phyloP scores from a whole-genome alignment of 2,888 invertebrate species.

The Rhabditophanes sp. region DNA sequence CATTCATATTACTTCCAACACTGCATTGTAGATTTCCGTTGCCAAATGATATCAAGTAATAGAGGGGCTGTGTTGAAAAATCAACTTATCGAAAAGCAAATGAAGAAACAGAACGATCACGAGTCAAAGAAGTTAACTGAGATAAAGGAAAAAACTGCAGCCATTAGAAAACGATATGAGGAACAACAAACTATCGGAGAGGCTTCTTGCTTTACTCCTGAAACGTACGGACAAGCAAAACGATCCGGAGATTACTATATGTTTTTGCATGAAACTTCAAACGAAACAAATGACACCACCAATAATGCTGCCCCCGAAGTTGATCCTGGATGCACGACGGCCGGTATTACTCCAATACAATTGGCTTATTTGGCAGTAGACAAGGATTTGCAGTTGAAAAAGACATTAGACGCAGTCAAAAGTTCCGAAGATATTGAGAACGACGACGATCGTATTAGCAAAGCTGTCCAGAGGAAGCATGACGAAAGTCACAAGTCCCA shows the following conservation, averaged over 20 bases:
- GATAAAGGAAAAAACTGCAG: slow-evolving; percentile 85
- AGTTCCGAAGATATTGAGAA: slow-evolving; percentile 30
- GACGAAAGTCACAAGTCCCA: too few relatives aligned
- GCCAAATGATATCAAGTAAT: slow-evolving; percentile 83
- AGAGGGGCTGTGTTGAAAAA: slow-evolving; percentile 89
- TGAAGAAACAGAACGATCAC: slow-evolving; percentile 67
- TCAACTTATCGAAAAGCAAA: slow-evolving; percentile 71
- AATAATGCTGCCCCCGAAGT: too few relatives aligned
- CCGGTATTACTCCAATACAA: too few relatives aligned
- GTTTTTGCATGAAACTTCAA: slow-evolving; percentile 70
- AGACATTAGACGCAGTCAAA: slow-evolving; percentile 29
- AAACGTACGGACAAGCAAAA: slow-evolving; percentile 54
- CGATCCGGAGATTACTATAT: slow-evolving; percentile 97
- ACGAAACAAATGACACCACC: slow-evolving; percentile 13
- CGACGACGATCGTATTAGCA: slow-evolving; percentile 24
- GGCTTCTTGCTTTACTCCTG: slow-evolving; percentile 20
- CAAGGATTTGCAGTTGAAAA: slow-evolving; percentile 27
- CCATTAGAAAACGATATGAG: slow-evolving; percentile 52
- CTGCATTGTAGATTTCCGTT: slow-evolving; percentile 82
- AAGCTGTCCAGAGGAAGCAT: too few relatives aligned
- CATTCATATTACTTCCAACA: slow-evolving; percentile 91
- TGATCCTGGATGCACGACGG: too few relatives aligned
- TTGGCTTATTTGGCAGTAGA: too few relatives aligned
- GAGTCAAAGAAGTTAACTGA: slow-evolving; percentile 73
- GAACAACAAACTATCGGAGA: slow-evolving; percentile 23